Conservation (phyloP, 2,113 vertebrate genomes). For the Orcinus orca region DNA sequence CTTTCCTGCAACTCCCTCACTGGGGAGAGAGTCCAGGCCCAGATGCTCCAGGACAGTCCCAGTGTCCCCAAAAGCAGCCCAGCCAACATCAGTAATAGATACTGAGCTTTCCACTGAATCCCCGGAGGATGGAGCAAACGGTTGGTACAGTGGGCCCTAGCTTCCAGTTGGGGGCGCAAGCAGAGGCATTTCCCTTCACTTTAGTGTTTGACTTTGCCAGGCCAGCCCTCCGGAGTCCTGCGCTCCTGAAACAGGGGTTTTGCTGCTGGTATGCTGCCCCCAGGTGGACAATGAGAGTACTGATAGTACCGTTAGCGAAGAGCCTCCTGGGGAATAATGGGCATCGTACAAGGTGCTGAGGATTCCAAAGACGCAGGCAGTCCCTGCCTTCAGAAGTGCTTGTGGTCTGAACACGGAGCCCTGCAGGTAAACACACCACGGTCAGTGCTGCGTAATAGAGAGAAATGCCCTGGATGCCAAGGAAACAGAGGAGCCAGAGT, state of each 20-base stretch:
- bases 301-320: not conserved
- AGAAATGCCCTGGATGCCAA: not conserved
- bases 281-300: not conserved
- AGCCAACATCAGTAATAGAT: slow-evolving; percentile 43
- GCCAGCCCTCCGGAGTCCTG: not conserved
- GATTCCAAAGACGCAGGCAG: not conserved
- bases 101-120: slow-evolving; percentile 76
- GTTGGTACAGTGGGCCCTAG: slow-evolving; percentile 41
- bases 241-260: not conserved
- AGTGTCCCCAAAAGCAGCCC: slow-evolving; percentile 63
- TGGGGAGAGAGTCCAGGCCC: slow-evolving; percentile 61
- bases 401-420: not conserved
- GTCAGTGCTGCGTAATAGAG: not conserved
- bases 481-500: not conserved
- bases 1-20: slow-evolving; percentile 56
- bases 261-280: not conserved
- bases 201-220: not conserved
- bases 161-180: not conserved
- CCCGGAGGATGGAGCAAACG: slow-evolving; percentile 74
- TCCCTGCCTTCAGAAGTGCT: not conserved
- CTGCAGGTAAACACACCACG: not conserved
- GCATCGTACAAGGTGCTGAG: not conserved
- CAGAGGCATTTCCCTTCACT: not conserved
- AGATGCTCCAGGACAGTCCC: slow-evolving; percentile 67
- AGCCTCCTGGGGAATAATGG: not conserved